phyloP scores from a whole-genome alignment of 2,888 invertebrate species.

The Ditylenchus weischeri region DNA sequence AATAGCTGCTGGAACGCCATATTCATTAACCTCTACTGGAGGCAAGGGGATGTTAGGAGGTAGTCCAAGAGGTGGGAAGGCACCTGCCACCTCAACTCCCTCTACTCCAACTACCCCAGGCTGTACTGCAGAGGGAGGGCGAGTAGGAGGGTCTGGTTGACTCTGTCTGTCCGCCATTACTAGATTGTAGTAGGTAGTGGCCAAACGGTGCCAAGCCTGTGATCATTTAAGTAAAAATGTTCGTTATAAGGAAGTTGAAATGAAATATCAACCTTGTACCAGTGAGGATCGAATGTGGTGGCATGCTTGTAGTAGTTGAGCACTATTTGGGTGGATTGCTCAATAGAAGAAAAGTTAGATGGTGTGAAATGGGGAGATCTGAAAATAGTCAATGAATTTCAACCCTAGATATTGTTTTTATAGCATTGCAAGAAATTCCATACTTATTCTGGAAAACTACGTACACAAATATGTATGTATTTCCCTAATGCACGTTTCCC shows the following conservation, averaged over 20 bases:
- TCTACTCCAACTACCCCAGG: background rate
- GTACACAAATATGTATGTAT: too few species aligned
- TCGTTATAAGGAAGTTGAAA: background rate
- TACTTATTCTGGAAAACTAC: too few species aligned
- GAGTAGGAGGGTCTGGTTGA: background rate
- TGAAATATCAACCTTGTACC: constrained; percentile 66
- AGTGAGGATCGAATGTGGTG: constrained; percentile 77
- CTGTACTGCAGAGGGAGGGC: constrained; percentile 7
- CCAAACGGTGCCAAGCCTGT: constrained; percentile 95
- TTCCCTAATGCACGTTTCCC: too few species aligned
- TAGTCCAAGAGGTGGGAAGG: constrained; percentile 2
- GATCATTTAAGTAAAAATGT: constrained; percentile 30
- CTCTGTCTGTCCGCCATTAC: constrained; percentile 67
- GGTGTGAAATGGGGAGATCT: constrained; percentile 3
- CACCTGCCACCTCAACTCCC: background rate
- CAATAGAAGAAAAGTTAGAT: constrained; percentile 19
- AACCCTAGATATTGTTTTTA: too few species aligned
- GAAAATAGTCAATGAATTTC: too few species aligned
- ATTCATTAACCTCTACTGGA: background rate
- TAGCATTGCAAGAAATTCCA: too few species aligned
- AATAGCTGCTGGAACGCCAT: background rate
- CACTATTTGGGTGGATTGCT: constrained; percentile 45
- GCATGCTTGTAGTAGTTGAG: constrained; percentile 74
- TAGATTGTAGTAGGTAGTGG: constrained; percentile 95
- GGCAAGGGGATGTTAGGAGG: background rate